Conservation (phyloP, 1,140 invertebrate genomes). For the Ostrea denselamellosa region DNA sequence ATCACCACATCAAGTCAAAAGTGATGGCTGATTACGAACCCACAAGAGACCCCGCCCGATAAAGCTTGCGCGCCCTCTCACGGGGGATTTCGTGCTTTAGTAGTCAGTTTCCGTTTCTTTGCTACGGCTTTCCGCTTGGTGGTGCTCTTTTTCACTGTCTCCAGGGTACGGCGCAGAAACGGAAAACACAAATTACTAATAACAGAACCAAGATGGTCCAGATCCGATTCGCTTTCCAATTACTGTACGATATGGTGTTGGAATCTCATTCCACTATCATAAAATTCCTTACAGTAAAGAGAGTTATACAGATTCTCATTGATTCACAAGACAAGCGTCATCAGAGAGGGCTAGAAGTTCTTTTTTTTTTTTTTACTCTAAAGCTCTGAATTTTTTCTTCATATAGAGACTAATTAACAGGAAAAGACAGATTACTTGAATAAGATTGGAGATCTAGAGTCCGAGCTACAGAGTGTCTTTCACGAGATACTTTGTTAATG, state of each 20-base stretch:
- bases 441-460: not conserved
- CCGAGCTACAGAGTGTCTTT: not conserved
- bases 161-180: not conserved
- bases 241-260: constrained; percentile 35
- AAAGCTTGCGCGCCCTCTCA: not conserved
- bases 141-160: not conserved
- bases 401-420: constrained; percentile 7
- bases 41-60: not conserved
- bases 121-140: not conserved
- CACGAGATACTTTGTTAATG: not conserved
- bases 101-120: constrained; percentile 5
- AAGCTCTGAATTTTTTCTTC: not conserved
- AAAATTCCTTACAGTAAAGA: not conserved
- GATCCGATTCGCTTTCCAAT: constrained; percentile 34
- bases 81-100: not conserved
- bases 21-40: not conserved
- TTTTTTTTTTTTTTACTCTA: not conserved
- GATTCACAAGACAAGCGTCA: not conserved
- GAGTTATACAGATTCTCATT: not conserved
- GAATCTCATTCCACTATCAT: constrained; percentile 14
- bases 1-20: not conserved
- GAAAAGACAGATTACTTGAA: not conserved
- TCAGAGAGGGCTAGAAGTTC: not conserved
- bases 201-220: constrained; percentile 35
- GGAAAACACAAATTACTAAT: constrained; percentile 37